Percentiles rank a stretch among this genome's conserved stretches.
Conservation (phyloP, 2,113 vertebrate genomes). For the Ammodytes dubius region DNA sequence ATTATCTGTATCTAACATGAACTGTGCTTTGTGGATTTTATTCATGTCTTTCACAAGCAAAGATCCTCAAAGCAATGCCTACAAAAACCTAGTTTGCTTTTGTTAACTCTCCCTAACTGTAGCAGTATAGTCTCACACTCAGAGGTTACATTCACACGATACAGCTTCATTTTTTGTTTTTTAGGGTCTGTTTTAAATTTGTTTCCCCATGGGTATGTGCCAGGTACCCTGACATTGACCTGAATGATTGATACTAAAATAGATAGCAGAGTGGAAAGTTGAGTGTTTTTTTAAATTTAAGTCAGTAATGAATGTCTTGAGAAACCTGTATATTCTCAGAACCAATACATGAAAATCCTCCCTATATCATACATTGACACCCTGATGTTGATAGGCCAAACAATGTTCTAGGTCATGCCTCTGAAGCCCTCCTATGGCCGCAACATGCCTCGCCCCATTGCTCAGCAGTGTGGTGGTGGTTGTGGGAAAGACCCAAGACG, state of each 20-base stretch:
- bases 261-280: background rate
- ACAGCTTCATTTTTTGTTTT: background rate
- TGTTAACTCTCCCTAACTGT: background rate
- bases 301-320: background rate
- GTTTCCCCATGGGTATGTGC: background rate
- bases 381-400: conserved; percentile 7
- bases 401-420: background rate
- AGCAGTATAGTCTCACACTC: background rate
- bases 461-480: conserved; percentile 3
- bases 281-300: background rate
- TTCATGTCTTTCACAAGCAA: background rate
- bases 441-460: conserved; percentile 18
- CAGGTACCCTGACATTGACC: background rate
- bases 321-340: background rate
- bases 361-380: background rate
- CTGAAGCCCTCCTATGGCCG: background rate
- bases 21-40: background rate
- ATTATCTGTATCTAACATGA: background rate
- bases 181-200: background rate
- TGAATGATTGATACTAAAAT: background rate
- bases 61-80: background rate
- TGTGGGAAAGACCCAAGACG: background rate
- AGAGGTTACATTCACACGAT: background rate
- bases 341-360: background rate
- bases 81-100: background rate